Evolutionary conservation across 2,888 invertebrate genomes (phyloP), one percentile per base, ranked within the genome.

Genomic region (Hemaris fuciformis): DNA sequence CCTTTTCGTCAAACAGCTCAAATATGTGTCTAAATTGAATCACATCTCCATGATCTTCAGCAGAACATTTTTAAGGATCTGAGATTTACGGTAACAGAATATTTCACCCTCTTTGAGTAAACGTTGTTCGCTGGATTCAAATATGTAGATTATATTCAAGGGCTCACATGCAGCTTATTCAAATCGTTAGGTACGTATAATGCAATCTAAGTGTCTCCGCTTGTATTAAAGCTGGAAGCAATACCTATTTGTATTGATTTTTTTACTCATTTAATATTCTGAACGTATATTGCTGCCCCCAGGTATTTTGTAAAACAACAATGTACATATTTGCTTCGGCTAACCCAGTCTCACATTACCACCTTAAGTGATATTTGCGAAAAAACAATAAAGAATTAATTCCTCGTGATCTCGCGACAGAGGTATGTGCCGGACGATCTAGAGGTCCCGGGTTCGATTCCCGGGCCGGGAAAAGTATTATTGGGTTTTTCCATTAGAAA

Each of bases 181-280:
- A 38, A 58, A 68, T 65, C 66, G 45, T 22, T 64, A 59, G 34
- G 61, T 64, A 31, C 22, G 57, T 61, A 62, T 62, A 63, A 59
- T 65, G 65, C 63, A 71, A 67, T 69, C 65, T 57, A 53, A 58
- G 48, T 65, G 66, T 66, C 60, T 69, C 57, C 46, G 53, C 41
- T 66, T 65, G 59, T 64, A 63, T 66, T 60, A 60, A 57, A 64
- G 27, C 27, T 63, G 61, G 66, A 64, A 60, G 59, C 66, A 66
- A 69, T 67, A 66, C 62, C 62, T 63, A 70, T 70, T 68, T 68
- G 72, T 74, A 78, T 81, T 76, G 77, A 77, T 79, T 76, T 75
- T 68, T 68, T 66, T 67, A 68, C 72, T 75, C 53, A 74, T 76
- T 82, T 83, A 73, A 64, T 81, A 84, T 84, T 81, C 81, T 65